A percentile compares a stretch with the other conserved stretches of the same genome.
phyloP scores from a whole-genome alignment of 2,113 vertebrate species.

The Pelecanus crispus region DNA sequence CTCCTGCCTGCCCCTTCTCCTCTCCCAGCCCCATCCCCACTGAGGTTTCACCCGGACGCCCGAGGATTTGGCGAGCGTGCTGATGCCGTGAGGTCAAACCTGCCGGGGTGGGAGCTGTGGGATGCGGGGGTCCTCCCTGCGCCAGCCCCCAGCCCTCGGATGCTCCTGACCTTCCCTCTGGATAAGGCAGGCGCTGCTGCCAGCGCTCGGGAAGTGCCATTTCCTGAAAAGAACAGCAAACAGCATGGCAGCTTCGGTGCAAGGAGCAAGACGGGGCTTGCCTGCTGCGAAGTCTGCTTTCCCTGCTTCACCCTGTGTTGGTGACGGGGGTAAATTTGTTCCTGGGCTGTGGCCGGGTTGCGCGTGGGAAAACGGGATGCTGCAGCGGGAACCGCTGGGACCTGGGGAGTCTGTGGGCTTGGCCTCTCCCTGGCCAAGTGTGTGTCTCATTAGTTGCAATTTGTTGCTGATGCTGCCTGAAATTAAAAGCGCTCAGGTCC shows the following conservation, averaged over 20 bases:
- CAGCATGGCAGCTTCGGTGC: not conserved
- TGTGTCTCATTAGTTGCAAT: not conserved
- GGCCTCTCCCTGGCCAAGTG: not conserved
- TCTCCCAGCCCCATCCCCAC: not conserved
- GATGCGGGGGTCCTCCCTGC: not conserved
- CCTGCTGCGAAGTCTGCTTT: not conserved
- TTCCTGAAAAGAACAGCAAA: not conserved
- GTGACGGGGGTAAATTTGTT: accelerated
- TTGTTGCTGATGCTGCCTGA: not conserved
- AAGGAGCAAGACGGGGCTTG: not conserved
- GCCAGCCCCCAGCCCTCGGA: accelerated
- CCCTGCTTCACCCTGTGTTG: not conserved
- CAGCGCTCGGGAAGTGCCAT: not conserved
- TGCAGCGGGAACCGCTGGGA: not conserved
- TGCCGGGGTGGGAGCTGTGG: not conserved
- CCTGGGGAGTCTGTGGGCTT: not conserved
- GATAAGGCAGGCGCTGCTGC: not conserved
- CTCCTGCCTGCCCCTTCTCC: not conserved
- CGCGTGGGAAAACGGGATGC: not conserved
- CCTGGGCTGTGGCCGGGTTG: not conserved
- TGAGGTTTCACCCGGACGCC: accelerated
- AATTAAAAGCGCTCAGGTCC: too few species aligned
- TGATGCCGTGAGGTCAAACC: not conserved
- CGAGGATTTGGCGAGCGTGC: not conserved
- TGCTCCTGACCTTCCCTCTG: not conserved